Evolutionary conservation across 2,113 vertebrate genomes (phyloP).

Genomic region (Sorex araneus): DNA sequence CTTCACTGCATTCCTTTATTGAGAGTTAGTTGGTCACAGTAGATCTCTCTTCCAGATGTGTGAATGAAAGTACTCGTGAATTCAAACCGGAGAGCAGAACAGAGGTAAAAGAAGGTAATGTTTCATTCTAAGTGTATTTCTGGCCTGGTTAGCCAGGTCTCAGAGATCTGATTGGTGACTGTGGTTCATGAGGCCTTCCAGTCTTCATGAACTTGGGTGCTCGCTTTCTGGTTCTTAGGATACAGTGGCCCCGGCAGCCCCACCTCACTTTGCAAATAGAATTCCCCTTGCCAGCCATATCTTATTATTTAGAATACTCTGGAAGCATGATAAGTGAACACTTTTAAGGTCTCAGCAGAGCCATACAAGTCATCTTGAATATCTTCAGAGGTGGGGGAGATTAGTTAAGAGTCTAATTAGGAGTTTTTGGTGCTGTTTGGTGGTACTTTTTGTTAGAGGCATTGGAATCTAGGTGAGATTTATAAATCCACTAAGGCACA

Average conservation of each 20-base stretch:
- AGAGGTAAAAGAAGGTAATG: constrained; percentile 85
- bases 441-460: not conserved
- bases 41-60: constrained; percentile 79
- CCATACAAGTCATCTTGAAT: not conserved
- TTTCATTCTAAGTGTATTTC: not conserved
- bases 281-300: not conserved
- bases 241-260: not conserved
- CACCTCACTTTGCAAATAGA: constrained; percentile 2
- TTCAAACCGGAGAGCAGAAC: constrained; percentile 66
- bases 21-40: constrained; percentile 55
- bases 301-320: constrained; percentile 19
- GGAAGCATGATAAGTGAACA: constrained; percentile 31
- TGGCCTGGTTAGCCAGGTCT: not conserved
- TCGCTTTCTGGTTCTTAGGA: not conserved
- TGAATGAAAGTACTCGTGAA: constrained; percentile 57
- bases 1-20: constrained; percentile 43
- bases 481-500: not conserved
- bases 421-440: not conserved
- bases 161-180: not conserved
- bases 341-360: constrained; percentile 9
- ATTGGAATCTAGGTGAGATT: constrained; percentile 38
- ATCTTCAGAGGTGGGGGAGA: not conserved
- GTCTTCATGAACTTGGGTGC: not conserved
- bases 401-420: not conserved
- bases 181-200: not conserved